phyloP scores from a whole-genome alignment of 2,797 vertebrate genomes.

The Hydrolagus colliei region DNA sequence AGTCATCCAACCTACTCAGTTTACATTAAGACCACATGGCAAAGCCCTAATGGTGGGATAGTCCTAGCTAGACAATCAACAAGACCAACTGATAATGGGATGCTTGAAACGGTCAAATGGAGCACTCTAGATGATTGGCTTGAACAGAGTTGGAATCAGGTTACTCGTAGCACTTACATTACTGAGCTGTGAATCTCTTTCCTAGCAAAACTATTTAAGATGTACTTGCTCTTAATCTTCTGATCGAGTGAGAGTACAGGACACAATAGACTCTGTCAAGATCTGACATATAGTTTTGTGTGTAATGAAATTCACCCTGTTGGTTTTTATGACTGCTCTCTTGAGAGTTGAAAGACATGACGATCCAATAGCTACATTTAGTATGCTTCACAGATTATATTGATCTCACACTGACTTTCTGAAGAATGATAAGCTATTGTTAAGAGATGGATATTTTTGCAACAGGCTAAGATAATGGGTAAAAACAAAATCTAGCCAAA shows the following conservation, averaged over 20 bases:
- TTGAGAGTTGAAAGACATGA: neutral
- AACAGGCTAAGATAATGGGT: neutral
- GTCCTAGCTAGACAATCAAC: too few species aligned
- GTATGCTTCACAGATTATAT: neutral
- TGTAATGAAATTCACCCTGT: slow-evolving; percentile 9
- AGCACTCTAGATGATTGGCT: too few species aligned
- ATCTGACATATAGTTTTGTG: neutral
- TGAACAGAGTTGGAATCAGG: too few species aligned
- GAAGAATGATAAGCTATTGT: neutral
- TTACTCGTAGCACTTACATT: too few species aligned
- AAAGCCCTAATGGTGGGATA: too few species aligned
- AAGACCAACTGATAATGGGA: too few species aligned
- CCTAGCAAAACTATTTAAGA: neutral
- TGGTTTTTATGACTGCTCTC: neutral
- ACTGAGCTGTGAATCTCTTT: too few species aligned
- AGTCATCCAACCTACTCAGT: too few species aligned
- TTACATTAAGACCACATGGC: too few species aligned
- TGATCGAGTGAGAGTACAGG: neutral
- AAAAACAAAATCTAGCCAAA: neutral
- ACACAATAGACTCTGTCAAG: neutral
- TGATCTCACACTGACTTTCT: slow-evolving; percentile 8
- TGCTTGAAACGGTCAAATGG: too few species aligned
- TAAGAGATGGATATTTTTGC: neutral
- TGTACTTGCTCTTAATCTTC: neutral
- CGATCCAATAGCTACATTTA: neutral